Base-by-base conservation (phyloP, 2,888 invertebrate genomes). In the Ptycholaimellus sp. region DNA sequence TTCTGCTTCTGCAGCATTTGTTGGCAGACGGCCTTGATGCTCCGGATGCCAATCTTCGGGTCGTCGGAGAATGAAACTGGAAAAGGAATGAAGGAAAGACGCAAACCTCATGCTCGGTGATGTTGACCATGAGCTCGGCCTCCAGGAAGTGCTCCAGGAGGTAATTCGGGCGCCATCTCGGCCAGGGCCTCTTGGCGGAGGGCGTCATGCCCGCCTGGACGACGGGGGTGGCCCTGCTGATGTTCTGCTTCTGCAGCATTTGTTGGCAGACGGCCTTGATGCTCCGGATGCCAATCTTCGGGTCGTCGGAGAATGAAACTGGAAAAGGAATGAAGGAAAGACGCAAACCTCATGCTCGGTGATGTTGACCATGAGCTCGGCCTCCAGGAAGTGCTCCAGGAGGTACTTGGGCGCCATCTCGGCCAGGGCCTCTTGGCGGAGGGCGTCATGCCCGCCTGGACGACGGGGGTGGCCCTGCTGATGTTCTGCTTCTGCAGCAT, bases 401-500 rank as follows among this genome's bases (percentile, higher is more conserved):
- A 87, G 87, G 57, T 93, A 93, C 59, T 93, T 93, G 0, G 90
- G 90, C 0, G 87, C 87, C 87, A 93, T 87, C 59, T 93, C 90
- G 1, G 79, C 30, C 3, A 34, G 16, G 33, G 67, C 68, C 60
- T 69, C 62, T 90, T 93, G 1, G 93, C 90, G 7, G 87, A 85
- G 2, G 90, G 90, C 1, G 90, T 90, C 87, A 93, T 90, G 32
- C 90, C 90, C 29, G 18, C 21, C 22, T 90, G 90, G 0, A 90
- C 87, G 1, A 93, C 85, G 50, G 93, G 85, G 51, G 87, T 82
- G 9, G 90, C 90, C 54, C 87, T 70, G 51, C 83, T 82, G 49
- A 93, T 90, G 59, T 87, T 90, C 62, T 93, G 87, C 57, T 90
- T 85, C 57, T 93, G 90, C n/a, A n/a, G n/a, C 93, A 93, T 93